Evolutionary conservation across 1,140 invertebrate genomes (phyloP), one percentile per base, ranked within the genome.

Genomic region (Pseudomyrmex dendroicus): DNA sequence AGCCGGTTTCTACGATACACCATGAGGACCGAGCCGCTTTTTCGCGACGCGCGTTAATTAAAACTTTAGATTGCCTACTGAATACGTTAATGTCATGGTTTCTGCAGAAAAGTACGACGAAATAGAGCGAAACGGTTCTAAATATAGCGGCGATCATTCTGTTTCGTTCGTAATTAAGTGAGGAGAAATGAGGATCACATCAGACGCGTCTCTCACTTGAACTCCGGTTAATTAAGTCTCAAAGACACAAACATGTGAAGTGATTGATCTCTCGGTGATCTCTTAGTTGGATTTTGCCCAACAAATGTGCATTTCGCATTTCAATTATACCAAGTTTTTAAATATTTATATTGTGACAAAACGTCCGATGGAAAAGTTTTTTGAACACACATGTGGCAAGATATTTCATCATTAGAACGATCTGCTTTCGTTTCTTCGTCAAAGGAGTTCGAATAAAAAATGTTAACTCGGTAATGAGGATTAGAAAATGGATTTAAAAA

Each of bases 51-150:
- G 66, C 44, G 13, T 61, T 72, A 70, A 80, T 80, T 80, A 80
- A 80, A 80, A 80, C 76, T 80, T 80, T 80, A 80, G 76, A 80
- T 80, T 80, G 76, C 76, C 76, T 80, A 80, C 76, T 72, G 76
- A 70, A 80, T 80, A 70, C 76, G 56, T 80, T 80, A 80, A 80
- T 80, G 64, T 64, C 67, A 57, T 35, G 66, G 54, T 70, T 80
- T 70, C 64, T 50, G 25, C 52, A 46, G 52, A 68, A 78, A 68
- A 78, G 44, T 57, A 59, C 66, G 20, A 2, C n/a, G 9, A 59
- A 70, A 61, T 22, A 70, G 44, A 22, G 44, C 25, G 54, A 80
- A 70, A 80, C 48, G 52, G 52, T 48, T 57, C 66, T 57, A 46
- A 70, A 70, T 59, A 80, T 61, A 70, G 20, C 22, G 54, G 54